Base-by-base conservation (phyloP, 2,113 vertebrate species). In the Cardinalis cardinalis region DNA sequence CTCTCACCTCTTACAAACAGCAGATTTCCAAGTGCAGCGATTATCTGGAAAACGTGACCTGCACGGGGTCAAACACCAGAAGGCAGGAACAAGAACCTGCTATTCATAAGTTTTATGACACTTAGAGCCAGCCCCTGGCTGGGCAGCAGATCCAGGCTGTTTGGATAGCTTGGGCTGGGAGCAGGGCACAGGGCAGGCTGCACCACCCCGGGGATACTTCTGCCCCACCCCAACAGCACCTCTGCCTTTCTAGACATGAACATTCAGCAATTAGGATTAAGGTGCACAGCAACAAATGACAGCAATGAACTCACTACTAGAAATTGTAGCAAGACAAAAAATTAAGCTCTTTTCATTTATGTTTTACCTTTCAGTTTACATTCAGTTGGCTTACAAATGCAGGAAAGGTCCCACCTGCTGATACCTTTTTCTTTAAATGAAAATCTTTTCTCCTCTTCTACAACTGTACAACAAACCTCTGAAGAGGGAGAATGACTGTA, bases 161-260 rank as follows among this genome's bases (percentile, higher is more conserved):
- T 95, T 91, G 88, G 76, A 89, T 79, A 95, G 85, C 88, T 92
- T 93, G 43, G 36, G 43, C 28, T 60, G 64, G 38, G 65, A 87
- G 68, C 4, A 16, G 53, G 44, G 61, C 5, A 9, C 0, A 18
- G 44, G 71, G 49, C 78, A 82, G 41, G 17, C 51, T 4, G 2
- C 29, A 38, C 4, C n/a, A 38, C n/a, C n/a, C 29, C 10, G 26
- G 49, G 63, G 21, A 56, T 10, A 10, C 29, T 40, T 59, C 69
- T 78, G 56, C n/a, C 38, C 46, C 19, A 25, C 26, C 2, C 2
- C 36, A 29, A 12, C 1, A 51, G 38, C 26, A 15, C 23, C 29
- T 43, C 23, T 63, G 59, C 36, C 43, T 51, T 56, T 60, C 61
- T 36, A 28, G 18, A 72, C 55, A 19, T 17, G n/a, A 34, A 32